Base-by-base conservation (phyloP, 2,888 invertebrate genomes). In the Lymantria monacha region DNA sequence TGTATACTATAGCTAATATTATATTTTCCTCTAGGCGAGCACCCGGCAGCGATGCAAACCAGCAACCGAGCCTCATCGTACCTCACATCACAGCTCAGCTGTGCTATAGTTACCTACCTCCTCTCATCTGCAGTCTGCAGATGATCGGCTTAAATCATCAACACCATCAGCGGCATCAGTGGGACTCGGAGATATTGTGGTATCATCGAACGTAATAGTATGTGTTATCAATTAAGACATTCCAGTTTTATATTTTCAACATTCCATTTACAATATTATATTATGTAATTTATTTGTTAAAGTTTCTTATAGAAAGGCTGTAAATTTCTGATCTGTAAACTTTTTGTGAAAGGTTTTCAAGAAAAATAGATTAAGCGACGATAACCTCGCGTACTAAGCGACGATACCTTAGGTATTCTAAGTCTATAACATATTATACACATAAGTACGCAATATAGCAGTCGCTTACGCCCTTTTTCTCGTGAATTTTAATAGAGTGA, bases 31-130 rank as follows among this genome's bases (percentile, higher is more conserved):
- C 0, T 33, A 96, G 96, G 96, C 59, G 96, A 96, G 85, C 96
- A 96, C 83, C 96, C 96, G 57, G 96, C 96, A 51, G 96, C 96
- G 37, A 96, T 96, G 96, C 96, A 96, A 86, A 95, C 95, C 3
- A 95, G 94, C 83, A 92, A 91, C 83, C 91, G 92, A 42, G 92
- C 91, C 36, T 83, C 91, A 7, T 85, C 85, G 33, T 90, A 86
- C 79, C 78, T 91, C 63, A 89, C 92, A 49, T 88, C 92, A 38
- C 92, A 91, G 72, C 74, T 92, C 45, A 85, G 87, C 68, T 87
- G 89, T 64, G 91, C 90, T 0, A 69, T 83, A 44, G 63, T 87
- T 67, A 91, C 91, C 12, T 90, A 90, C 74, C 69, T 91, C 46
- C 72, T 90, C 9, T 88, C 92, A 0, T 84, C 87, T 0, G 77